Evolutionary conservation across 2,113 vertebrate species (phyloP), one percentile per base, ranked within the genome.

Genomic region (Cebus imitator): DNA sequence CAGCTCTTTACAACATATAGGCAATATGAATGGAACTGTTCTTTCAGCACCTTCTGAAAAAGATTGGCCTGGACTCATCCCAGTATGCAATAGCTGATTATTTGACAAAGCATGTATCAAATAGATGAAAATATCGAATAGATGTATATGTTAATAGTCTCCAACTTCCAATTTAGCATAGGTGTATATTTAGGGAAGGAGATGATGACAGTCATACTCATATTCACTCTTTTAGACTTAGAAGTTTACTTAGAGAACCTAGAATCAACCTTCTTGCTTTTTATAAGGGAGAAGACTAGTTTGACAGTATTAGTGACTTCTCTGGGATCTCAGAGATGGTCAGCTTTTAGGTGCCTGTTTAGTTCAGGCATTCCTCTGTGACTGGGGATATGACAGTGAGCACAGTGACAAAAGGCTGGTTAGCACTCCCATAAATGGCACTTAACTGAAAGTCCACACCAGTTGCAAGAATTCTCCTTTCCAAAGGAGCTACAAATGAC

Each of bases 11-110:
- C 14, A n/a, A 25, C 58, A 30, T 13, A 3, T 23, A 35, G 5
- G 55, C 43, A 75, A n/a, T 5, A 35, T 18, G 14, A 27, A 52
- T n/a, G 35, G 61, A 96, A n/a, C 72, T 96, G n/a, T 95, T 88
- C n/a, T 95, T 95, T 94, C 80, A 97, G 86, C 48, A 94, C 35
- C 40, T 83, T 48, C 52, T 88, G 50, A 43, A 75, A 83, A 66
- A 52, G 37, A 27, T 72, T 18, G 32, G 30, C 27, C 5, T 84
- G 50, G 73, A 78, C 68, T 81, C 21, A 72, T 68, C 32, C 20
- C 11, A 30, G 45, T 43, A 4, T 5, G 13, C 0, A 17, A 50
- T 27, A 75, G 73, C 70, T 43, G 43, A 48, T 89, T 83, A 58
- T 86, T 79, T 91, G 64, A 91, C 25, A 83, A 40, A 87, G 52